Evolutionary conservation across 2,113 vertebrate species (phyloP).

Genomic region (Tringa solitaria): DNA sequence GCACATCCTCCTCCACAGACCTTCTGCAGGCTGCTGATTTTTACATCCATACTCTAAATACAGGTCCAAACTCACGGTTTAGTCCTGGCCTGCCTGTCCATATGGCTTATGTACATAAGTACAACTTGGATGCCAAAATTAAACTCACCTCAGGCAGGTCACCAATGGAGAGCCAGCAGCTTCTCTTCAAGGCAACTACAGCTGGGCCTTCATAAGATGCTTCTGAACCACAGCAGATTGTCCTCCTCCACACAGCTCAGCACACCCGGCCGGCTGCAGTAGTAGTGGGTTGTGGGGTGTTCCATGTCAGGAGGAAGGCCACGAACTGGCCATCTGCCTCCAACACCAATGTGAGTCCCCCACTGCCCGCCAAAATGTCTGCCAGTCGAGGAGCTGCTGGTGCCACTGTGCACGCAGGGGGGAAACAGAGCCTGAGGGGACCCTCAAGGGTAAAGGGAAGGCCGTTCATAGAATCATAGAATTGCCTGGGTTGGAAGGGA

Average conservation of each 20-base stretch:
- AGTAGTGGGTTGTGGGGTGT: accelerated
- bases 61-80: neutral
- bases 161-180: accelerated
- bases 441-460: neutral
- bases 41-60: neutral
- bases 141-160: neutral
- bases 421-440: neutral
- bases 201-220: neutral
- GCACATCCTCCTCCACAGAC: neutral
- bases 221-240: neutral
- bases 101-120: neutral
- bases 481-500: no score
- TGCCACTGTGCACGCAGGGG: neutral
- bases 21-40: neutral
- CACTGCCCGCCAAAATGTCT: accelerated
- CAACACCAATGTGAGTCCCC: neutral
- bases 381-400: accelerated
- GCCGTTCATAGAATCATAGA: no score
- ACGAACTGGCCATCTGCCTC: neutral
- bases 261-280: accelerated
- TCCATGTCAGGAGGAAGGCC: neutral
- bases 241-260: neutral
- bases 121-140: neutral
- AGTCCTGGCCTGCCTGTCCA: neutral
- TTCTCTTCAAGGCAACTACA: neutral